These are phyloP conservation scores for Phyllopteryx taeniolatus DNA, from an alignment of 2,113 vertebrate species.

Conservation along the genomic window DNA sequence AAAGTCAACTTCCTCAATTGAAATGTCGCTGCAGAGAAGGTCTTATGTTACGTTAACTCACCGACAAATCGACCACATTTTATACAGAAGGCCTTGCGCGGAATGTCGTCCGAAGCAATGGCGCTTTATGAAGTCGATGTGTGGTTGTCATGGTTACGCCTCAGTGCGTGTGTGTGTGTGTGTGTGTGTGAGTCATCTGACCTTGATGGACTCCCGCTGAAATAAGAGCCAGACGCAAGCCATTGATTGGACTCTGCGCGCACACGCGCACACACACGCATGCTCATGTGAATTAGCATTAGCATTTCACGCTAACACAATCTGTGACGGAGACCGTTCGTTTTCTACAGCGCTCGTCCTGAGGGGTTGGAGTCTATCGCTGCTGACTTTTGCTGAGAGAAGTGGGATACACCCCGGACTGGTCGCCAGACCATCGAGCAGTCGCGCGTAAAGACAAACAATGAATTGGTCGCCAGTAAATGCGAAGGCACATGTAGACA, in stretches of 20 bases:
- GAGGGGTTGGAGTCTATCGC: background rate
- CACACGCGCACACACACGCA: background rate
- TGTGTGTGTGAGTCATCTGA: background rate
- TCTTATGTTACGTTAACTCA: background rate
- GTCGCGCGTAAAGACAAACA: too few relatives aligned
- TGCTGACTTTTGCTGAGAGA: background rate
- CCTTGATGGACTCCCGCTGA: background rate
- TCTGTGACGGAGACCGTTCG: background rate
- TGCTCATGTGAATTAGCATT: background rate
- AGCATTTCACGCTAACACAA: background rate
- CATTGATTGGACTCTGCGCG: background rate
- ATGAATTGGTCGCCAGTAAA: too few relatives aligned
- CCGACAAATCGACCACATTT: background rate
- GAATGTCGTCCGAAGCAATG: background rate
- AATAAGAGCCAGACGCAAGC: background rate
- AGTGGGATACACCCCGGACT: background rate
- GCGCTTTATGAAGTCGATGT: background rate
- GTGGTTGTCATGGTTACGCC: background rate
- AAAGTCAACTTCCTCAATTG: background rate
- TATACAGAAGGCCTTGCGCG: background rate
- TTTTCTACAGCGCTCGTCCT: background rate
- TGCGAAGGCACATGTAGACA: too few relatives aligned
- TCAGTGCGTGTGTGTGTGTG: background rate
- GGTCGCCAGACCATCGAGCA: too few relatives aligned
- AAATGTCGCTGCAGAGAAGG: too few relatives aligned